phyloP scores from a whole-genome alignment of 2,113 vertebrate species.

The Neogale vison region DNA sequence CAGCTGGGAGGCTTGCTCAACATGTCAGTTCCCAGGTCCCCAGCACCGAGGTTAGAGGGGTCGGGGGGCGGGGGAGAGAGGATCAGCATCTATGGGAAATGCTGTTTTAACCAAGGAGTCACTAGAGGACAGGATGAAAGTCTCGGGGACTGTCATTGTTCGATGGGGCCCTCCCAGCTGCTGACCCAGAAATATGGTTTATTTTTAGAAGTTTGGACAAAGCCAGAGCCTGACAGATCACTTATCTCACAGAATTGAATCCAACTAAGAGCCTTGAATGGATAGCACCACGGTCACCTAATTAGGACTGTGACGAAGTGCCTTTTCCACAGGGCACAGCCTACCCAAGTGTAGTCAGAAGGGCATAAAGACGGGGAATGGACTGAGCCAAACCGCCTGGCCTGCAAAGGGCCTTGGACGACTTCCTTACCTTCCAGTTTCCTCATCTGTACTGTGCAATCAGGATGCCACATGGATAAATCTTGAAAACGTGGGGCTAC shows the following conservation, averaged over 20 bases:
- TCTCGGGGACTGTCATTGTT: slow-evolving; percentile 13
- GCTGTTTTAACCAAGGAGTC: background rate
- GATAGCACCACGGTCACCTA: background rate
- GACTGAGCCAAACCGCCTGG: background rate
- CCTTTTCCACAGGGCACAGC: background rate
- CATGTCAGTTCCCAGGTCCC: background rate
- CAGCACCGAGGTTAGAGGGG: no score
- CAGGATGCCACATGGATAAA: background rate
- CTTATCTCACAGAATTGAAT: background rate
- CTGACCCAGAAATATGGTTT: slow-evolving; percentile 66
- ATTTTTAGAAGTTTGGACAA: slow-evolving; percentile 67
- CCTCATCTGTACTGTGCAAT: background rate
- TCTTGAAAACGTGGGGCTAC: background rate
- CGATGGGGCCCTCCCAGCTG: slow-evolving; percentile 43
- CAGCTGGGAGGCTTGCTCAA: background rate
- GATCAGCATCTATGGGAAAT: background rate
- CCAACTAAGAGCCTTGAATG: background rate
- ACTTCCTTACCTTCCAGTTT: background rate
- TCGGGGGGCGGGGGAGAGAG: background rate
- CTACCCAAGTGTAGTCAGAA: background rate
- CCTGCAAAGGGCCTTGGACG: background rate
- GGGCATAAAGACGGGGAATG: background rate
- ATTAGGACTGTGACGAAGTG: background rate
- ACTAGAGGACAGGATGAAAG: slow-evolving; percentile 20
- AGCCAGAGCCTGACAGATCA: background rate